These are phyloP conservation scores for Leucophenga varia DNA, from an alignment of 1,140 invertebrate species.

Conservation along the genomic window DNA sequence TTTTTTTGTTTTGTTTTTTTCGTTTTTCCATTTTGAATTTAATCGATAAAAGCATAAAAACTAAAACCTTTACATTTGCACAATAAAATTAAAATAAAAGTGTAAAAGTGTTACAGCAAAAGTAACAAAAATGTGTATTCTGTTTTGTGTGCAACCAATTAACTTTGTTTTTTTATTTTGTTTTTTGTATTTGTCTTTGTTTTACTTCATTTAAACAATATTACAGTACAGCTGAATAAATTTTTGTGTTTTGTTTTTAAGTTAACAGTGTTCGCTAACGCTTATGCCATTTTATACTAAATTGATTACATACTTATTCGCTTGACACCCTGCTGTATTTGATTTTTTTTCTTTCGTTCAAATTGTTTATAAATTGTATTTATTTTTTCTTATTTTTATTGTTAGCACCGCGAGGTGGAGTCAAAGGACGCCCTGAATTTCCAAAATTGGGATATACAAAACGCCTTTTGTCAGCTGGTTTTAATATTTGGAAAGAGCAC, in stretches of 20 bases:
- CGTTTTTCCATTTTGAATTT: too few relatives aligned
- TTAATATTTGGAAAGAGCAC: conserved; percentile 98
- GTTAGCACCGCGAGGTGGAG: conserved; percentile 83
- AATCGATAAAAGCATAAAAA: too few relatives aligned
- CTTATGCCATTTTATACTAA: conserved; percentile 2
- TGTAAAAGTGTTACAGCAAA: too few relatives aligned
- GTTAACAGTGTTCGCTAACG: conserved; percentile 2
- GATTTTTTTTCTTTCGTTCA: conserved; percentile 17
- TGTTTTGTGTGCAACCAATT: too few relatives aligned
- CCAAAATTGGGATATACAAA: conserved; percentile 90
- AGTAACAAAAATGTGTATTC: too few relatives aligned
- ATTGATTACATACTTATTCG: conserved; percentile 5
- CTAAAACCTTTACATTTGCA: too few relatives aligned
- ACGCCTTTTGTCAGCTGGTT: conserved; percentile 98
- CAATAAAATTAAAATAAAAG: too few relatives aligned
- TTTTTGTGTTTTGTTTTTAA: conserved; percentile 3
- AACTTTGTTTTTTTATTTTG: neutral
- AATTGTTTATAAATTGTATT: too few relatives aligned
- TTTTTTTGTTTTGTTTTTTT: too few relatives aligned
- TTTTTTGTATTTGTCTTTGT: conserved; percentile 1
- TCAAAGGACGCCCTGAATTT: conserved; percentile 75
- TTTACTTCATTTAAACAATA: neutral
- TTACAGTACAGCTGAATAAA: neutral
- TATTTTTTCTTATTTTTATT: conserved; percentile 87
- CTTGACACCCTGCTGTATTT: too few relatives aligned